Base-by-base conservation (phyloP, 92 coral and sea anemone species). In the Phenganax subtilis region DNA sequence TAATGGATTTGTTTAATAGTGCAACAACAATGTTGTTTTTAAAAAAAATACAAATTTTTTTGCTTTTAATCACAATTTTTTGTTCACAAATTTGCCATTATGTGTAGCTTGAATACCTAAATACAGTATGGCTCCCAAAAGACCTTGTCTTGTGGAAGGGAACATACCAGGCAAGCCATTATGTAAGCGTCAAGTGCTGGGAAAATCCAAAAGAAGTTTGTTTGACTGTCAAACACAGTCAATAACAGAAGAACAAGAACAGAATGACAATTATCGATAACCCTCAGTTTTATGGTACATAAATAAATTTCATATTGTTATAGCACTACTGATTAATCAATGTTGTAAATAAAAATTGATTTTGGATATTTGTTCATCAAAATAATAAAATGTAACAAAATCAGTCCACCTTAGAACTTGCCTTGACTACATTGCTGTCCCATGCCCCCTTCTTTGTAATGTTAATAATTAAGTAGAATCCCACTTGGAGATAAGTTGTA, bases 361-460 rank as follows among this genome's bases (percentile, higher is more conserved):
- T 20, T 20, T 20, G 25, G 25, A 20, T 20, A 20, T 20, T 20
- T 20, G 25, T 20, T 20, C 25, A 20, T 20, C 25, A 20, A 20
- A 20, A 20, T 20, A 20, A 20, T 20, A 20, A 20, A 20, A 20
- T 20, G 25, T 20, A 20, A 20, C 25, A 20, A 20, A 20, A 20
- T 20, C 25, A 20, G 25, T 20, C 25, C 25, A 20, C 25, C 25
- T 20, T 20, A 20, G 25, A 20, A 31, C 81, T 77, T 54, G 81
- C 81, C 15, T 66, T 28, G 8, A 55, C 47, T 1, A 77, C 81
- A n/a, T 57, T n/a, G 57, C 59, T 57, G 16, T 28, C 12, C 81
- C 81, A 77, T n/a, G 6, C 12, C 9, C 81, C 69, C 12, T 16
- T 10, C 64, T 77, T 77, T 28, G 81, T 77, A 16, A 77, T 58